Conservation (phyloP, 2,888 invertebrate species). For the Cordilura impudica region DNA sequence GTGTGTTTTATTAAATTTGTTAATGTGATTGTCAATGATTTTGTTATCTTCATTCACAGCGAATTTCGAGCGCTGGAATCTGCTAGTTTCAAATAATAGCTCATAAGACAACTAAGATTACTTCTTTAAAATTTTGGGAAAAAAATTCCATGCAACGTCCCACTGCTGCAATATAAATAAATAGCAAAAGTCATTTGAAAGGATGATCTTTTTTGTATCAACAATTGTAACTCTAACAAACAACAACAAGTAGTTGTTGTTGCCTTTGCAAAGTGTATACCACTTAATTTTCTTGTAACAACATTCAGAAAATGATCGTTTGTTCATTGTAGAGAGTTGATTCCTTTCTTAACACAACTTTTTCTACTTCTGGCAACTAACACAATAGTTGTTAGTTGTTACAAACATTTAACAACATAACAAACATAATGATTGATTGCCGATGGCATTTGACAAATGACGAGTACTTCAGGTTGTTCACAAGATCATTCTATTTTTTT, state of each 20-base stretch:
- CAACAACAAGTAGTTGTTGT: constrained; percentile 19
- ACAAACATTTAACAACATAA: constrained; percentile 37
- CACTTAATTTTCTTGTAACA: constrained; percentile 52
- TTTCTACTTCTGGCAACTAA: constrained; percentile 4
- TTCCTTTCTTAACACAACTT: constrained; percentile 8
- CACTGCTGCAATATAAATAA: constrained; percentile 17
- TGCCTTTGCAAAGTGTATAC: constrained; percentile 48
- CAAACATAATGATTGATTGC: constrained; percentile 72
- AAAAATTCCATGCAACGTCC: too few relatives aligned
- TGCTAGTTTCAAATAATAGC: too few relatives aligned
- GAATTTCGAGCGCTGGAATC: too few relatives aligned
- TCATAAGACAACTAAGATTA: too few relatives aligned
- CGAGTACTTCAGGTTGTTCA: constrained; percentile 66
- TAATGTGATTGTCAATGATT: too few relatives aligned
- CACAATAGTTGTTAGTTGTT: constrained; percentile 37
- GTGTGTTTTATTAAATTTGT: too few relatives aligned
- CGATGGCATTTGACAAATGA: constrained; percentile 68
- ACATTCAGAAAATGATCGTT: constrained; percentile 35
- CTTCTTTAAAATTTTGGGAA: too few relatives aligned
- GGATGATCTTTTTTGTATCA: constrained; percentile 31
- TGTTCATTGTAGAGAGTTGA: constrained; percentile 1
- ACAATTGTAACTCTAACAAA: constrained; percentile 29
- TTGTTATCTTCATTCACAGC: too few relatives aligned
- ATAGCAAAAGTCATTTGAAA: constrained; percentile 38
- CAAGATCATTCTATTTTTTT: constrained; percentile 28